Base-by-base conservation (phyloP, 2,113 vertebrate genomes). In the Salvelinus sp. region DNA sequence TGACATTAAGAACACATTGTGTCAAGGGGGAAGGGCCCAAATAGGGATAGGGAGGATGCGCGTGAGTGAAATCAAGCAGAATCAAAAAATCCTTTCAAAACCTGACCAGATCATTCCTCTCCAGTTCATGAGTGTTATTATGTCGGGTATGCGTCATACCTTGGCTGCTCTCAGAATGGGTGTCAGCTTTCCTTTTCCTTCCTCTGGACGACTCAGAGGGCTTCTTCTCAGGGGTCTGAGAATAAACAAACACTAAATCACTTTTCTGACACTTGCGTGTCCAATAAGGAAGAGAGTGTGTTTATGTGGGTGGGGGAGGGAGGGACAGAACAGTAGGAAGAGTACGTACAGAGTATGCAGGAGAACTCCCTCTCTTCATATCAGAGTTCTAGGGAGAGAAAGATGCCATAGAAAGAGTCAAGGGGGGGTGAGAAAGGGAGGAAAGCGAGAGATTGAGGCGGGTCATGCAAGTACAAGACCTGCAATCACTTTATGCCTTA, bases 131-230 rank as follows among this genome's bases (percentile, higher is more conserved):
- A 60, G 58, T 76, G 65, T 57, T 23, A 33, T 6, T 33, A 6
- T 33, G 66, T 10, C 13, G 2, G 22, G 73, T 57, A 22, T 65
- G 65, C 14, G 38, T 38, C 70, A 25, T 94, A 99, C 98, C 97
- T 95, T 99, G 98, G 91, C 95, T 99, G 89, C 96, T 97, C 93
- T 99, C 98, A 83, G 95, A 97, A 89, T 97, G 97, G 85, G 93
- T 96, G 86, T 99, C 98, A 68, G 97, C 97, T 94, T 99, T 99
- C 88, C 98, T 96, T 88, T 99, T 99, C 91, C 97, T 95, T 90
- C 97, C 97, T 86, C 97, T 95, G 66, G 96, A 97, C 83, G 96
- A 94, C 74, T 99, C 97, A 0, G 96, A 96, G 88, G 95, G 96
- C 91, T 99, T 99, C 92, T 99, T 99, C 89, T 99, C 97, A 50